Evolutionary conservation across 2,888 invertebrate species (phyloP).

Genomic region (Spodoptera exigua): DNA sequence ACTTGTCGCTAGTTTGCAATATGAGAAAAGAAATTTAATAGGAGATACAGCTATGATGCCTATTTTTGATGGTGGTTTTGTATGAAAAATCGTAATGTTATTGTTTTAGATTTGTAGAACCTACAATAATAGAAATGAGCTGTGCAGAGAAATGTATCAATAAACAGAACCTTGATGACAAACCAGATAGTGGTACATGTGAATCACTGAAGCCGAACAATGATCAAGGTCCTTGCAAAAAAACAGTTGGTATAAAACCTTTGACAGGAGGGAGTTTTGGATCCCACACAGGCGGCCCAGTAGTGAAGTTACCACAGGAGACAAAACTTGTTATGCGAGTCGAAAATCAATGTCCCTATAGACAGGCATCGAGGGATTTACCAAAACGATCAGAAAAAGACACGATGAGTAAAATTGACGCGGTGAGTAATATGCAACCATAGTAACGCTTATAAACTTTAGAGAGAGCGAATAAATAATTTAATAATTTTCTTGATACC

Average conservation of each 20-base stretch:
- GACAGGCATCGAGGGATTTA: conserved; percentile 28
- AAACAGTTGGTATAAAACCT: not conserved
- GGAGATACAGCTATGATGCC: no score
- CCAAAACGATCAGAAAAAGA: conserved; percentile 51
- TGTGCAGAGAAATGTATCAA: not conserved
- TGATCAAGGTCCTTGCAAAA: conserved; percentile 12
- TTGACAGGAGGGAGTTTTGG: conserved; percentile 35
- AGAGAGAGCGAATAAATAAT: no score
- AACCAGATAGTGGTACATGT: not conserved
- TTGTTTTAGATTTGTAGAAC: conserved; percentile 60
- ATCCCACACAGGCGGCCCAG: conserved; percentile 68
- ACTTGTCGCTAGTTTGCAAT: no score
- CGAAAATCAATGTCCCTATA: conserved; percentile 45
- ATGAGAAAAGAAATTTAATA: no score
- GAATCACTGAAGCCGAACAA: conserved; percentile 15
- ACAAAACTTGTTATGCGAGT: conserved; percentile 75
- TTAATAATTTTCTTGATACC: no score
- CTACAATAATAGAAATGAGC: conserved; percentile 23
- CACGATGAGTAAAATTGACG: conserved; percentile 68
- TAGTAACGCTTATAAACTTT: no score
- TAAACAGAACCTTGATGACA: not conserved
- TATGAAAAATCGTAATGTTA: not conserved
- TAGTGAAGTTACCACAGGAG: conserved; percentile 75
- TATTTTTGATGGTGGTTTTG: no score
- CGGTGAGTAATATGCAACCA: conserved; percentile 59